Percentiles rank a stretch among this genome's conserved stretches.
phyloP scores from a whole-genome alignment of 2,888 invertebrate genomes.

The Lochmaea capreae region DNA sequence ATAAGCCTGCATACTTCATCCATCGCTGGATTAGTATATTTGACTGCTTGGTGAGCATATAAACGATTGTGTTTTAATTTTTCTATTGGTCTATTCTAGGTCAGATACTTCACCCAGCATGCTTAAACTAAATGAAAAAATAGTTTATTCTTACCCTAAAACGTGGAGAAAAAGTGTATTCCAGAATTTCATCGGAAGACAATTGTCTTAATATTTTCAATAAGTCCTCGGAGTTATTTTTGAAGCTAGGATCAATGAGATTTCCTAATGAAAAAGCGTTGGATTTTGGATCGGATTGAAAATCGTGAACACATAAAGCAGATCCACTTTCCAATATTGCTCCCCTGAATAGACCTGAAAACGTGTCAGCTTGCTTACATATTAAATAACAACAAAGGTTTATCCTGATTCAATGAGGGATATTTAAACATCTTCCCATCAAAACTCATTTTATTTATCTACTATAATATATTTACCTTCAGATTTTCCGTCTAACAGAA shows the following conservation, averaged over 20 bases:
- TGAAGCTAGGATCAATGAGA: background rate
- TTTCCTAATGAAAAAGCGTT: background rate
- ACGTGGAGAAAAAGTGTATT: no score
- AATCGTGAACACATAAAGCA: constrained; percentile 11
- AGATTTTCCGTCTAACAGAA: background rate
- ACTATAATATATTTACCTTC: background rate
- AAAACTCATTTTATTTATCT: no score
- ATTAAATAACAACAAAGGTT: background rate
- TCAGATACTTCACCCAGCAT: no score
- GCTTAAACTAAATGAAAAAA: no score
- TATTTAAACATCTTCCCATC: no score
- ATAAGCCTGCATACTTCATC: no score
- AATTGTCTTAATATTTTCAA: background rate
- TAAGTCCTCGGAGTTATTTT: background rate
- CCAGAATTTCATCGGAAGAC: background rate
- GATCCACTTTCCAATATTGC: constrained; percentile 13
- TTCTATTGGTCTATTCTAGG: no score
- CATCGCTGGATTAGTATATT: no score
- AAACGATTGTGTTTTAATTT: no score
- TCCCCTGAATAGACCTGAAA: constrained; percentile 13
- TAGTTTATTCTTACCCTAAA: background rate
- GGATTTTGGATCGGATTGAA: background rate
- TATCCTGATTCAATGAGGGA: background rate
- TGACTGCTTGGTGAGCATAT: no score
- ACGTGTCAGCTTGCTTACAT: background rate